Percentiles rank a stretch among this genome's conserved stretches.
phyloP scores from a whole-genome alignment of 2,797 vertebrate species.

The Sebastolobus alascanus region DNA sequence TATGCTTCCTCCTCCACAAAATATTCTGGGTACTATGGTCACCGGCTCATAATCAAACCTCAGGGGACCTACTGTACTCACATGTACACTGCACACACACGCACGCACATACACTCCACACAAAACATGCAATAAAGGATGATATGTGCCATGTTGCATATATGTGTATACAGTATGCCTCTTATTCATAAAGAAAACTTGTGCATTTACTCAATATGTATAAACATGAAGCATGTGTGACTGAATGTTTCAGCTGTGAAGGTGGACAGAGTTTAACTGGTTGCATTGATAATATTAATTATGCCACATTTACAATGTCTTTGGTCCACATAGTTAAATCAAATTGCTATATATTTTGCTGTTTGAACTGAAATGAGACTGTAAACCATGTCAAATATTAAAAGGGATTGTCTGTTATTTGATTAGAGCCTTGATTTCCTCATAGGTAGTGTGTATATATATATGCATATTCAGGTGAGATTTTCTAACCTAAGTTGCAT shows the following conservation, averaged over 20 bases:
- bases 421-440: background rate
- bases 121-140: background rate
- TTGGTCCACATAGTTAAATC: constrained; percentile 23
- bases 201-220: background rate
- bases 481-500: background rate
- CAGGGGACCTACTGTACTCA: constrained; percentile 45
- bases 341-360: constrained; percentile 1
- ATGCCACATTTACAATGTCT: background rate
- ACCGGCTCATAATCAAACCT: constrained; percentile 72
- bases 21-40: constrained; percentile 56
- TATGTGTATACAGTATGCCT: background rate
- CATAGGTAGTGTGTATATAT: background rate
- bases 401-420: background rate
- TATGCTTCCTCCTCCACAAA: constrained; percentile 56
- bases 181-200: background rate
- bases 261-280: constrained; percentile 9
- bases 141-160: constrained; percentile 14
- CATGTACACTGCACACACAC: constrained; percentile 24
- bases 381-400: constrained; percentile 10
- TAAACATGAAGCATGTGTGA: background rate
- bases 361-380: constrained; percentile 6
- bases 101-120: constrained; percentile 37
- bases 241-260: constrained; percentile 2
- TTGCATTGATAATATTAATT: constrained; percentile 2
- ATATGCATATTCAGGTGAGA: background rate